Conservation (phyloP, 2,888 invertebrate genomes). For the Allophyes oxyacanthae region DNA sequence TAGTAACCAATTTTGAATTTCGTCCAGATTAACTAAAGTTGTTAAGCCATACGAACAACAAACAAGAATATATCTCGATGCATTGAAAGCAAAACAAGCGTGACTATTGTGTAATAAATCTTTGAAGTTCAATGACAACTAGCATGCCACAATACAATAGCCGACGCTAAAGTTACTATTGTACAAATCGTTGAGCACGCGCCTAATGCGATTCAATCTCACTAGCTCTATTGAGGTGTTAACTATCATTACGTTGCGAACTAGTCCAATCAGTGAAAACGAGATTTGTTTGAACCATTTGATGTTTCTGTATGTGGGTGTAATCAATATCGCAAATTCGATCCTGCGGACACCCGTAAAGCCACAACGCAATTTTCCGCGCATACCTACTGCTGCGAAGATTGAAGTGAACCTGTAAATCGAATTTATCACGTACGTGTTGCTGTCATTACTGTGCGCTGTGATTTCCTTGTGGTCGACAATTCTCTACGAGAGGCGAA, state of each 20-base stretch:
- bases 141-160: slow-evolving; percentile 53
- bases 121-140: slow-evolving; percentile 49
- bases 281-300: slow-evolving; percentile 56
- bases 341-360: slow-evolving; percentile 76
- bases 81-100: neutral
- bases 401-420: slow-evolving; percentile 86
- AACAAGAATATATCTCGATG: neutral
- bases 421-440: slow-evolving; percentile 84
- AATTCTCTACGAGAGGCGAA: slow-evolving; percentile 56
- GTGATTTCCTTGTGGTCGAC: slow-evolving; percentile 81
- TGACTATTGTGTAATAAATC: slow-evolving; percentile 28
- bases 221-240: slow-evolving; percentile 54
- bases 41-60: neutral
- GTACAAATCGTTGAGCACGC: slow-evolving; percentile 56
- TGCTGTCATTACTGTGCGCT: slow-evolving; percentile 78
- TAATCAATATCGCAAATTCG: slow-evolving; percentile 55
- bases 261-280: slow-evolving; percentile 63
- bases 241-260: slow-evolving; percentile 57
- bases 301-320: slow-evolving; percentile 32
- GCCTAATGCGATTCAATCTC: slow-evolving; percentile 59
- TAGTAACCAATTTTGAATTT: no score
- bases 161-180: slow-evolving; percentile 47
- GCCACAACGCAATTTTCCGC: slow-evolving; percentile 83
- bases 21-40: no score
- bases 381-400: slow-evolving; percentile 74